A percentile compares a stretch with the other conserved stretches of the same genome.
These are phyloP conservation scores for Parascotia fuliginaria DNA, from an alignment of 2,888 invertebrate species.

Conservation along the genomic window DNA sequence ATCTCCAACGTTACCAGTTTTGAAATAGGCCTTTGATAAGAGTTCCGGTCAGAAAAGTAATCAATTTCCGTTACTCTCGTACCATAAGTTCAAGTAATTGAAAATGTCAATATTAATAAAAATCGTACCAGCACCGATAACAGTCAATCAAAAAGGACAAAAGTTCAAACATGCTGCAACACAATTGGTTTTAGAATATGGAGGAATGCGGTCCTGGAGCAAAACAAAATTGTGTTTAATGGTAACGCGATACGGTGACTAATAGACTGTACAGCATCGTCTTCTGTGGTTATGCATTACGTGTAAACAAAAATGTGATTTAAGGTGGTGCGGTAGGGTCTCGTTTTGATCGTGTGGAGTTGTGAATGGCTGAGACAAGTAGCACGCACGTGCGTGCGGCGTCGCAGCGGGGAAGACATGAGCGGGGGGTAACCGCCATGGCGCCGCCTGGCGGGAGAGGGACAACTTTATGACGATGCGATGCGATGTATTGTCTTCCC, in stretches of 20 bases:
- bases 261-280: conserved; percentile 67
- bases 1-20: conserved; percentile 19
- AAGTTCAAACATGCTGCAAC: conserved; percentile 80
- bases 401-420: conserved; percentile 44
- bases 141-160: conserved; percentile 80
- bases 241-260: conserved; percentile 73
- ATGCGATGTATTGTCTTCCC: conserved; percentile 79
- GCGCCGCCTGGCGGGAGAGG: conserved; percentile 82
- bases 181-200: conserved; percentile 65
- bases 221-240: conserved; percentile 74
- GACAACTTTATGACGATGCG: conserved; percentile 79
- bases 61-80: conserved; percentile 37
- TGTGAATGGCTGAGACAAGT: conserved; percentile 63
- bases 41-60: conserved; percentile 29
- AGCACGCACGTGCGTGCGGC: conserved; percentile 80
- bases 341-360: conserved; percentile 54
- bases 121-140: conserved; percentile 68
- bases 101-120: conserved; percentile 61
- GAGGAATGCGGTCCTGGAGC: conserved; percentile 63
- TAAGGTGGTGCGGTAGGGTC: conserved; percentile 59
- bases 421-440: conserved; percentile 54
- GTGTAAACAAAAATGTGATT: conserved; percentile 52
- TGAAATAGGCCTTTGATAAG: conserved; percentile 28
- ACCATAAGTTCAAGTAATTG: conserved; percentile 37
- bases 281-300: conserved; percentile 36